These are phyloP conservation scores for Zelostemma sp. DNA, from an alignment of 1,140 invertebrate species.

Conservation along the genomic window DNA sequence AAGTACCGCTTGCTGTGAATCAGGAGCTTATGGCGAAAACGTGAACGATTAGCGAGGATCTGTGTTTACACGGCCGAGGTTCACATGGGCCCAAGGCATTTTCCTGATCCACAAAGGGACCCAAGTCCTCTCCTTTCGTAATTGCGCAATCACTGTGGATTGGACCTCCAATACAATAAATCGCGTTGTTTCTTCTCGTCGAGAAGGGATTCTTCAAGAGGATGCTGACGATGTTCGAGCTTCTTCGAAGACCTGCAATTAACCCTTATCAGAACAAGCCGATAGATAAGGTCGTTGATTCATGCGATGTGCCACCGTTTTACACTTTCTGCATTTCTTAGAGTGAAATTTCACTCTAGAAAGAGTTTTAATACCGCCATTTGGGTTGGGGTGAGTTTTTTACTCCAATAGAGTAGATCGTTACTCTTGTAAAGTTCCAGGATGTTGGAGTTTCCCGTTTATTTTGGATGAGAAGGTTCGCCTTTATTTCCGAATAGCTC, in stretches of 20 bases:
- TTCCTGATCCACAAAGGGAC: constrained; percentile 3
- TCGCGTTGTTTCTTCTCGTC: constrained; percentile 43
- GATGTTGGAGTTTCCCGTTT: too few relatives aligned
- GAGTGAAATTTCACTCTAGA: too few relatives aligned
- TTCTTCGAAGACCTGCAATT: constrained; percentile 38
- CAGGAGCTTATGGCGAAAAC: constrained; percentile 67
- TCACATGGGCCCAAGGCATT: constrained; percentile 24
- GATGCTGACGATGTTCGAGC: constrained; percentile 35
- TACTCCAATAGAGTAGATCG: too few relatives aligned
- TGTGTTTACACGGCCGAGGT: constrained; percentile 56
- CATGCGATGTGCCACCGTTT: background rate
- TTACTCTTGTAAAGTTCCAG: too few relatives aligned
- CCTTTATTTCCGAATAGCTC: too few relatives aligned
- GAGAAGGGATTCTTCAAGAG: constrained; percentile 26
- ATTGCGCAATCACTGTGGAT: constrained; percentile 51
- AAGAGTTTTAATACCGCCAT: too few relatives aligned
- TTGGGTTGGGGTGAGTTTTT: too few relatives aligned
- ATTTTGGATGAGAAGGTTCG: too few relatives aligned
- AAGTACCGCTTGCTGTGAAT: constrained; percentile 57
- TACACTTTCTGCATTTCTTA: too few relatives aligned
- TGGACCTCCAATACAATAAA: constrained; percentile 52
- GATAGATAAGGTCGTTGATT: constrained; percentile 13
- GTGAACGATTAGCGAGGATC: constrained; percentile 68
- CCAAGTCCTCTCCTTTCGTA: constrained; percentile 37
- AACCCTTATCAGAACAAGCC: constrained; percentile 50